Evolutionary conservation across 2,113 vertebrate species (phyloP), one percentile per base, ranked within the genome.

Genomic region (Pogona vitticeps): DNA sequence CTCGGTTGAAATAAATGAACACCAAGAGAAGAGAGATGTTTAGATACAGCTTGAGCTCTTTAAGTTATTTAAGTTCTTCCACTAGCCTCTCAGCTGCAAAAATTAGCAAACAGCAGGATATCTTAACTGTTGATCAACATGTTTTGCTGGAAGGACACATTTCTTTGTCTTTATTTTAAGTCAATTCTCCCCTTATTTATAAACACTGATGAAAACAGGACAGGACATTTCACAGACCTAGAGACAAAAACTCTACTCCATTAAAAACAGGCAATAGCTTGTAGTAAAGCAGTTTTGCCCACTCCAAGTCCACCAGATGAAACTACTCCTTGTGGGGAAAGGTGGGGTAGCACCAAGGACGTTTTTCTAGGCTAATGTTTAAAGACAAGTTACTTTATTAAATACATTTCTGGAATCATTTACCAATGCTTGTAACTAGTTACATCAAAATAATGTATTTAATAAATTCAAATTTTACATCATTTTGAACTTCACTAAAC

Each of bases 341-440:
- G 26, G 28, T 6, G 26, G 26, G 23, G 92, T 52, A 86, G 56
- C 61, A 88, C 75, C 78, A 70, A 59, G 83, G 14, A 3, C 20
- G 26, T 76, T 81, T 68, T 46, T 76, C 46, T 85, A 91, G 67
- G 40, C 91, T 92, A 93, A 28, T 81, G 87, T 83, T 89, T 93
- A 73, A 76, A 88, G 93, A 94, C 88, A 92, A 46, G 28, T 76
- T 0, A 92, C 86, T 94, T 82, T 94, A 94, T 90, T 91, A 86
- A 86, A 63, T 59, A 86, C 0, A 9, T 14, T 91, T 88, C 83
- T 86, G 56, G 85, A 80, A 88, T 81, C 28, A 83, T 91, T 75
- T 94, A 94, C 89, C 94, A 89, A 90, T 52, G 42, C 82, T 12
- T 93, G 28, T 90, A 88, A 84, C 81, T 91, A 63, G 38, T 86